Evolutionary conservation across 2,113 vertebrate genomes (phyloP), one percentile per base, ranked within the genome.

Genomic region (Chaetodon auriga): DNA sequence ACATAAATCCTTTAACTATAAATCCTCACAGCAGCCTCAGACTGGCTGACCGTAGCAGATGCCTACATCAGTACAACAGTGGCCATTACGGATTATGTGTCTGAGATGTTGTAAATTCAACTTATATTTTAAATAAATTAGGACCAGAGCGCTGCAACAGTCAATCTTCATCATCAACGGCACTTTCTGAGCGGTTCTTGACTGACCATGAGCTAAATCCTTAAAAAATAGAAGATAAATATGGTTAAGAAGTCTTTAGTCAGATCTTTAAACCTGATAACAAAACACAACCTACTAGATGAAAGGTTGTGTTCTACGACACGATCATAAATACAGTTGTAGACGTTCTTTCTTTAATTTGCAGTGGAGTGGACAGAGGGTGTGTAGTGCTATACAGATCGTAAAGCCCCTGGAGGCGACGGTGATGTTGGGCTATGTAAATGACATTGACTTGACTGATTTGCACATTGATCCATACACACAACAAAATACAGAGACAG

Each of bases 1-100:
- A 41, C 66, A 73, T 77, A 83, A 75, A 78, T 83, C 78, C 30
- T 54, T n/a, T 14, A 18, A 64, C 43, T 49, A 61, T 77, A 80
- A 83, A 82, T 70, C 81, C 48, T 66, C 41, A 78, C 30, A 68
- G 25, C 65, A 66, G 65, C 71, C 30, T 80, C 30, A 73, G n/a
- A 78, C 53, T 35, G 41, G 68, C 48, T 72, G 61, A 80, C 72
- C 41, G 15, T 4, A 61, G 53, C 78, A 74, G 43, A 63, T 74
- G 36, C 61, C 77, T 81, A 53, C 38, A 84, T 75, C 48, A 19
- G n/a, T 41, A 13, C 19, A 46, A 25, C 38, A 77, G 58, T 21
- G 53, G 64, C 30, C 36, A 54, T 72, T 72, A 45, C 21, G 1
- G 53, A 82, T 58, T 45, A 58, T 51, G 48, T 55, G 68, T 72